Evolutionary conservation across 1,140 invertebrate species (phyloP).

Genomic region (Drosophila ogumai): DNA sequence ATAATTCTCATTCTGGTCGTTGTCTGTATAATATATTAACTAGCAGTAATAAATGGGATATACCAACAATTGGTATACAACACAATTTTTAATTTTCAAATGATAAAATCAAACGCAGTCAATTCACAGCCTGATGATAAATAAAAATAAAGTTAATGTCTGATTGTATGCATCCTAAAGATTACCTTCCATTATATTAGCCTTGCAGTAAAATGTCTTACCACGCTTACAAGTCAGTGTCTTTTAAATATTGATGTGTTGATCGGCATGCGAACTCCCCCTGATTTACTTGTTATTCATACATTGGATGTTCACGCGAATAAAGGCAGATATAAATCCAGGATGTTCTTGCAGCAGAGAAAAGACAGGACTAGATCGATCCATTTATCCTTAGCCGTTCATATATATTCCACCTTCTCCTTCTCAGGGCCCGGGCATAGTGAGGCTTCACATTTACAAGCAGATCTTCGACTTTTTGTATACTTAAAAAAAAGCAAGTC

Average conservation of each 20-base stretch:
- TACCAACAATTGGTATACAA: not conserved
- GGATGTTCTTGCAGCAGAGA: not conserved
- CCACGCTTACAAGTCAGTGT: not conserved
- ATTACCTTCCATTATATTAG: not conserved
- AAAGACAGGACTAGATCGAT: not conserved
- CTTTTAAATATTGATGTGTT: not conserved
- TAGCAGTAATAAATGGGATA: not conserved
- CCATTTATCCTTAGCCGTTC: not conserved
- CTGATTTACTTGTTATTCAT: not conserved
- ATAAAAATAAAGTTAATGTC: not conserved
- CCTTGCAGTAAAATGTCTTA: not conserved
- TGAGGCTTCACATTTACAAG: conserved; percentile 1
- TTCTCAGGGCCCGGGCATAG: not conserved
- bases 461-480: not conserved
- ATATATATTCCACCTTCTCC: not conserved
- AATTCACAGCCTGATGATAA: conserved; percentile 3
- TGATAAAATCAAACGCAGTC: not conserved
- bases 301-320: not conserved
- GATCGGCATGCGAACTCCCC: not conserved
- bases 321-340: not conserved
- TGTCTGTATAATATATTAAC: not conserved
- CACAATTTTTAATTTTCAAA: not conserved
- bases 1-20: not conserved
- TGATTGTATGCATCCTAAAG: not conserved
- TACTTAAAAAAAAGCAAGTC: conserved; percentile 9